Evolutionary conservation across 53 echinoderm and acorn worm species (phyloP), one percentile per base, ranked within the genome.

Genomic region (Paracentrotus lividus): DNA sequence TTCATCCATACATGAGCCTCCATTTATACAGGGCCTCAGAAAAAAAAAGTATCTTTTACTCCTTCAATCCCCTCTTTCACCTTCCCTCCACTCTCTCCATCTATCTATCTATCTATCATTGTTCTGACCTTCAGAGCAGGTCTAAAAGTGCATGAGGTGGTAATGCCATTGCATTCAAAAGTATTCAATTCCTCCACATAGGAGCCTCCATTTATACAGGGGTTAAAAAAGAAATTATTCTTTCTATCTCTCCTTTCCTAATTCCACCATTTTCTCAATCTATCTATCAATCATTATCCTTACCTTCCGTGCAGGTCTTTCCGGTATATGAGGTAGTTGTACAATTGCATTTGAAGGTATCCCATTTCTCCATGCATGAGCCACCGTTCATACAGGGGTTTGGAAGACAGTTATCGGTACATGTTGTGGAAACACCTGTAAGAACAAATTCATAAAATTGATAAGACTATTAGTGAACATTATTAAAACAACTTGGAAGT

Each of bases 371-470:
- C 12, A 88, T 93, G 43, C 96, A 95, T 1, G 78, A 69, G 27
- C 95, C 96, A 24, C 94, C 93, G 61, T 96, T 95, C 72, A 75
- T 85, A 77, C 95, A 96, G 29, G 93, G 94, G 33, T 3, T 66
- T 42, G 66, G 59, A 64, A 93, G 64, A 69, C 96, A 96, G 42
- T 95, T 76, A 60, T 94, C 92, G 12, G 51, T 61, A 68, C 96
- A 96, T 15, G 85, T 36, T 42, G 92, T 88, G 49, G 93, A 94
- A 32, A 95, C 54, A 65, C 93, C 96, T 96, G 49, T 60, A 6
- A 93, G 49, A 27, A 69, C n/a, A 69, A 12, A 20, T 15, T 16
- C 8, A 10, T 55, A 15, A 55, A 55, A 55, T 55, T 55, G 13
- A 55, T 55, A 55, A 7, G 8, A 15, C 5, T 55, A 55, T 55